phyloP scores from a whole-genome alignment of 30 jellyfish, hydroid and myxozoan species.

The Aurelia aurita region DNA sequence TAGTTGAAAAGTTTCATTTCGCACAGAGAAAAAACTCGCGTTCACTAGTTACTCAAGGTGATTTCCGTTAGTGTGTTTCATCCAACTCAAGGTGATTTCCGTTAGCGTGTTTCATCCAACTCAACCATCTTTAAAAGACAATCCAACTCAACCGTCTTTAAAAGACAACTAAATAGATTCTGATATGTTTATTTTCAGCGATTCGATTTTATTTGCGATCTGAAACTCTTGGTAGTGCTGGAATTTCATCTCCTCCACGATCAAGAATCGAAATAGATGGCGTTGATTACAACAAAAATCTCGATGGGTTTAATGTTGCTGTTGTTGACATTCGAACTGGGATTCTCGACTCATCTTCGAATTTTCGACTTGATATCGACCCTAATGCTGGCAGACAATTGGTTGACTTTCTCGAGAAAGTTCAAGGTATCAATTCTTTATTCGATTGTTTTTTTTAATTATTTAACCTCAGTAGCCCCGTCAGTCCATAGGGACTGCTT shows the following conservation, averaged over 20 bases:
- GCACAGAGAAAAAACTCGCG: too few relatives aligned
- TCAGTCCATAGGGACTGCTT: too few relatives aligned
- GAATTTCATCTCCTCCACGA: constrained; percentile 81
- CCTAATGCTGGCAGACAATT: constrained; percentile 52
- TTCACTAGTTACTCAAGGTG: too few relatives aligned
- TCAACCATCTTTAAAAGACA: too few relatives aligned
- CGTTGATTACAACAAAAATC: constrained; percentile 75
- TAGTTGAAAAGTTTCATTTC: too few relatives aligned
- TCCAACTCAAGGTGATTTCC: too few relatives aligned
- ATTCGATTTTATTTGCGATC: constrained; percentile 72
- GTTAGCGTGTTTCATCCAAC: too few relatives aligned
- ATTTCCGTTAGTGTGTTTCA: too few relatives aligned
- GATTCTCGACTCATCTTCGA: constrained; percentile 61
- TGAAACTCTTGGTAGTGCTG: constrained; percentile 88
- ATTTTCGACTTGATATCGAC: constrained; percentile 85
- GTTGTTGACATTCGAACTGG: constrained; percentile 69
- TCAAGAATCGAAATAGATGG: constrained; percentile 80
- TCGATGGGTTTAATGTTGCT: constrained; percentile 80
- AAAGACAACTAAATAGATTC: too few relatives aligned
- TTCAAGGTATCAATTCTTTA: constrained; percentile 86
- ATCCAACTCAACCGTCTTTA: too few relatives aligned
- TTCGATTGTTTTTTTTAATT: too few relatives aligned
- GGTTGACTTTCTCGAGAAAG: constrained; percentile 21
- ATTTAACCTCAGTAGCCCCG: too few relatives aligned
- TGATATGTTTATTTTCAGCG: constrained; percentile 26